Base-by-base conservation (phyloP, 2,797 vertebrate genomes). In the Esox lucius region DNA sequence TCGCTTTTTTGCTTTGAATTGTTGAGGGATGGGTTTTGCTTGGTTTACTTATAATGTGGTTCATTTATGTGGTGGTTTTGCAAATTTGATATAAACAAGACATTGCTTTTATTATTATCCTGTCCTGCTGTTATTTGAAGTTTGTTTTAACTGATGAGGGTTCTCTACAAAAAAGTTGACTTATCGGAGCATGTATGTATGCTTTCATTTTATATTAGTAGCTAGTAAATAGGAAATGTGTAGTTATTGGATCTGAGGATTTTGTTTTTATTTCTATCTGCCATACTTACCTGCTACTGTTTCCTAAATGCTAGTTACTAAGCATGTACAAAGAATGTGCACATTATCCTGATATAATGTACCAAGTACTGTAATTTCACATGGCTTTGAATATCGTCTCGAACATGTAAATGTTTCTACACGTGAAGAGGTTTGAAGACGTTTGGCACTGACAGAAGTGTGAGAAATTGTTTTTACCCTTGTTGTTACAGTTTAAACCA, bases 351-450 rank as follows among this genome's bases (percentile, higher is more conserved):
- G 26, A 70, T 33, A 75, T n/a, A 46, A 22, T 70, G 66, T 65
- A 69, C 77, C 73, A 74, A 70, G 75, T 68, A 68, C 66, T 68
- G 66, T 68, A 46, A 22, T 11, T 39, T 35, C 17, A 24, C n/a
- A 68, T 65, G 28, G 15, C 3, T 59, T n/a, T 59, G 56, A 11
- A 9, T 28, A 65, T 33, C 51, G 2, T 68, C 73, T 39, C 19
- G 70, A 78, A 75, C 80, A 79, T 80, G 46, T 70, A 69, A 11
- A 64, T 26, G 39, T 33, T 13, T 16, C 22, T n/a, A 56, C 46
- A 72, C 26, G 13, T 68, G 48, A 19, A 48, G 48, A 67, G 33
- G 11, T 71, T 64, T 70, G 22, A 31, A 46, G 28, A 31, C 28
- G 35, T 39, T 39, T 65, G 42, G 13, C 71, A 59, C 71, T 79